Base-by-base conservation (phyloP, 2,888 invertebrate species). In the Subacronicta megacephala region DNA sequence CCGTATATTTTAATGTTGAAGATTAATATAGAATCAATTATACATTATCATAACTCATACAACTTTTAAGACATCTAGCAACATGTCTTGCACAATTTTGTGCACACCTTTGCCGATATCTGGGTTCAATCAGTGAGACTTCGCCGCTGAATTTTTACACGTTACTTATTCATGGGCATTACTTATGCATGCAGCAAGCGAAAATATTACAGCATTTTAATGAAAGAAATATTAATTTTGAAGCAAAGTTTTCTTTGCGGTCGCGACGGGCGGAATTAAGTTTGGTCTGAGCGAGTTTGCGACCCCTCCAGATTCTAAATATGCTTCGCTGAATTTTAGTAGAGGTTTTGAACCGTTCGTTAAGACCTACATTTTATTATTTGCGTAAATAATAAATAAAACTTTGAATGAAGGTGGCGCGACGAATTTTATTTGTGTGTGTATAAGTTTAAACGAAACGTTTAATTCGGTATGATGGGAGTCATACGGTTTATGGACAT, bases 141-240 rank as follows among this genome's bases (percentile, higher is more conserved):
- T 66, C 66, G 63, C 61, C 46, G 49, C 78, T 76, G 80, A 78
- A 89, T 89, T 93, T 93, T 92, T 92, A 90, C 90, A 84, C 87
- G 87, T 87, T 83, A 85, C 89, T 90, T 93, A 94, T 94, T 94
- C 94, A 94, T 89, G 73, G 86, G 83, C 83, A 94, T 94, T 94
- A 94, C 93, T 94, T 94, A 94, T 94, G 94, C 94, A 94, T 94
- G 93, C 94, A 94, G 94, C 94, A 90, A 89, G 77, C 84, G 91
- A 90, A 94, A 94, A 94, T 93, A 94, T 94, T 94, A 94, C 94
- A 94, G 93, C 92, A 89, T 94, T 94, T 94, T 94, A 94, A 94
- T 94, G 94, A 94, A 94, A 94, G 94, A 94, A 94, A 94, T 94
- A 94, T 94, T 94, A 94, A 94, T 93, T 94, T 93, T 87, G 84